Evolutionary conservation across 2,888 invertebrate genomes (phyloP).

Genomic region (Melanostoma mellinum): DNA sequence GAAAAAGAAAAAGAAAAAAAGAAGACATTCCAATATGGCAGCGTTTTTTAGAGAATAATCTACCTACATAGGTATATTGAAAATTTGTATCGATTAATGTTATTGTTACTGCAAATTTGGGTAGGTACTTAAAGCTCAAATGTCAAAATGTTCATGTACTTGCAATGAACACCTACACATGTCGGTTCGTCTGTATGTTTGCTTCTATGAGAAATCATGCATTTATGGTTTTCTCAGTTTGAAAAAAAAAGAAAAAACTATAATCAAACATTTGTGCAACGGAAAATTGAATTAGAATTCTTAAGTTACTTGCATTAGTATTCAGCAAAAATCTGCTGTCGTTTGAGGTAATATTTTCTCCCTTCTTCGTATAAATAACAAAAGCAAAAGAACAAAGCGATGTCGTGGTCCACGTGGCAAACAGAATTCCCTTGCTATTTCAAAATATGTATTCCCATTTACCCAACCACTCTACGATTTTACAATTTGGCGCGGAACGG

Average conservation of each 20-base stretch:
- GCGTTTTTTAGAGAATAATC: too few species aligned
- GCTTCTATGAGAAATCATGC: too few species aligned
- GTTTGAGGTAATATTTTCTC: conserved; percentile 13
- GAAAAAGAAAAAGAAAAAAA: too few species aligned
- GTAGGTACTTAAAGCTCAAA: too few species aligned
- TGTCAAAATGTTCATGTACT: too few species aligned
- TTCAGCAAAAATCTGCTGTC: conserved; percentile 41
- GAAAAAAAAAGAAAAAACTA: neutral
- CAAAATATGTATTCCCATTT: neutral
- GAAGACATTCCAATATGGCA: too few species aligned
- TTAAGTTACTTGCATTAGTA: conserved; percentile 68
- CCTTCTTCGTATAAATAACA: conserved; percentile 11
- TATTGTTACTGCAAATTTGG: too few species aligned
- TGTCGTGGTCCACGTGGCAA: conserved; percentile 33
- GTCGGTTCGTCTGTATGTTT: too few species aligned
- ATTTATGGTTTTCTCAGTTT: too few species aligned
- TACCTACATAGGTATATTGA: too few species aligned
- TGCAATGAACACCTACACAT: too few species aligned
- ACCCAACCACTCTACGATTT: neutral
- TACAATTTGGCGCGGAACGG: conserved; percentile 38
- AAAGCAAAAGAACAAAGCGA: conserved; percentile 16
- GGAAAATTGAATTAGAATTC: conserved; percentile 62
- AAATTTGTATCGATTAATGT: too few species aligned
- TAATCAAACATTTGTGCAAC: neutral
- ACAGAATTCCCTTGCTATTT: conserved; percentile 44